Evolutionary conservation across 2,888 invertebrate genomes (phyloP).

Genomic region (Drosophila peninsularis): DNA sequence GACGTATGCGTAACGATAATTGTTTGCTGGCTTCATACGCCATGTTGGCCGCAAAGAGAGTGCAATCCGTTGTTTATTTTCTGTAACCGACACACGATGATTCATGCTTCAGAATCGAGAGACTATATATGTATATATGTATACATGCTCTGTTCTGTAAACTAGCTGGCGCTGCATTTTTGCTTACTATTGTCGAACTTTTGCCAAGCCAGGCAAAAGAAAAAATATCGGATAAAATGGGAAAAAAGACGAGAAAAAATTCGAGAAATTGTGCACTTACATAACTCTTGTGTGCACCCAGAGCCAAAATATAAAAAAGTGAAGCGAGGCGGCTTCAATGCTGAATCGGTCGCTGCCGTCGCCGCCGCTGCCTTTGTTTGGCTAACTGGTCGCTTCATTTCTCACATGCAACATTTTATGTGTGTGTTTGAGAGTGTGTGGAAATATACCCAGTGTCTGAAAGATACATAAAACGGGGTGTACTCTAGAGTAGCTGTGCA

Average conservation of each 20-base stretch:
- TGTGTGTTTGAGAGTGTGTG: neutral
- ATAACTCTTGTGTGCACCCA: constrained; percentile 40
- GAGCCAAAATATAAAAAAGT: constrained; percentile 23
- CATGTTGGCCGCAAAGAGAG: constrained; percentile 31
- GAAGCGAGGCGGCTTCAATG: constrained; percentile 47
- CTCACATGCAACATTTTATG: constrained; percentile 45
- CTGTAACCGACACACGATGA: constrained; percentile 33
- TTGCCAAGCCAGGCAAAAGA: constrained; percentile 56
- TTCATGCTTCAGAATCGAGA: constrained; percentile 43
- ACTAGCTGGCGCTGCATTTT: constrained; percentile 52
- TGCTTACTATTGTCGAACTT: constrained; percentile 40
- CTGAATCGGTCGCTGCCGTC: constrained; percentile 35
- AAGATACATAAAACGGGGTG: neutral
- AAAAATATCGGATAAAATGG: constrained; percentile 27
- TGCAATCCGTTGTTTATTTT: constrained; percentile 1
- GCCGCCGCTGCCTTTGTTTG: constrained; percentile 45
- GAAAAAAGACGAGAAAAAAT: constrained; percentile 27
- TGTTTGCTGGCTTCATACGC: constrained; percentile 40
- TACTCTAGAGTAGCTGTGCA: neutral
- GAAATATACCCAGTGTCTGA: constrained; percentile 19
- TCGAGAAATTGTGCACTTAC: constrained; percentile 53
- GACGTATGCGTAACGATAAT: constrained; percentile 62
- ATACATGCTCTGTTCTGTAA: constrained; percentile 6
- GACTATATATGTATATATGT: neutral
- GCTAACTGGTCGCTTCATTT: constrained; percentile 40